Conservation (phyloP, 1,140 invertebrate species). For the Colletes gigas region DNA sequence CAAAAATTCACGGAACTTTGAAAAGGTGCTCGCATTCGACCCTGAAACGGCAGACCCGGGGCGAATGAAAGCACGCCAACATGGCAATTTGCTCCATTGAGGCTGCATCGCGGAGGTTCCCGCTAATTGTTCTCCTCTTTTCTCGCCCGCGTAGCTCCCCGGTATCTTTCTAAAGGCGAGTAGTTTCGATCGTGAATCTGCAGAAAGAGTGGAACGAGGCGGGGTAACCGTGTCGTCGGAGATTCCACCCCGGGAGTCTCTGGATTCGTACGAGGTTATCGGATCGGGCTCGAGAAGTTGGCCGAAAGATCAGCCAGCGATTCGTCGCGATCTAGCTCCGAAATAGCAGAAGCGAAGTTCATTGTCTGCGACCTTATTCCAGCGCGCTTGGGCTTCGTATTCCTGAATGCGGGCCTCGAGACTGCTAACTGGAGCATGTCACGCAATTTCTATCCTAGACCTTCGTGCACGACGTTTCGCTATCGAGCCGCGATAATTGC, state of each 20-base stretch:
- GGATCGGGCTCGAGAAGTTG: background rate
- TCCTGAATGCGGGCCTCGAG: constrained; percentile 66
- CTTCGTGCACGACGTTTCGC: constrained; percentile 43
- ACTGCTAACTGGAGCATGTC: constrained; percentile 66
- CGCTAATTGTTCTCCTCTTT: constrained; percentile 3
- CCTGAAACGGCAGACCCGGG: too few species aligned
- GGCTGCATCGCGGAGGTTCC: background rate
- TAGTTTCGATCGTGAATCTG: background rate
- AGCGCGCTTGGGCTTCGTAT: constrained; percentile 28
- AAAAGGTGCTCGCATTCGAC: too few species aligned
- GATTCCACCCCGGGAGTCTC: too few species aligned
- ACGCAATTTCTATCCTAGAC: constrained; percentile 71
- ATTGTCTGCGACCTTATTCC: constrained; percentile 70
- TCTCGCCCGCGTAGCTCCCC: too few species aligned
- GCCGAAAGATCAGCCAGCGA: background rate
- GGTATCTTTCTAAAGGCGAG: too few species aligned
- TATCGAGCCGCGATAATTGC: constrained; percentile 45
- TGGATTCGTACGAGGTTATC: background rate
- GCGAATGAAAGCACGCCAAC: too few species aligned
- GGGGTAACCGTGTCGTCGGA: too few species aligned
- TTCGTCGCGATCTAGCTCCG: background rate
- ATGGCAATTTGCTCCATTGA: background rate
- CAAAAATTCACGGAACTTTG: too few species aligned
- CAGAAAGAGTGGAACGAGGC: too few species aligned
- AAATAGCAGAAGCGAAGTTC: constrained; percentile 65